phyloP scores from a whole-genome alignment of 2,888 invertebrate genomes.

The Mythimna vitellina region DNA sequence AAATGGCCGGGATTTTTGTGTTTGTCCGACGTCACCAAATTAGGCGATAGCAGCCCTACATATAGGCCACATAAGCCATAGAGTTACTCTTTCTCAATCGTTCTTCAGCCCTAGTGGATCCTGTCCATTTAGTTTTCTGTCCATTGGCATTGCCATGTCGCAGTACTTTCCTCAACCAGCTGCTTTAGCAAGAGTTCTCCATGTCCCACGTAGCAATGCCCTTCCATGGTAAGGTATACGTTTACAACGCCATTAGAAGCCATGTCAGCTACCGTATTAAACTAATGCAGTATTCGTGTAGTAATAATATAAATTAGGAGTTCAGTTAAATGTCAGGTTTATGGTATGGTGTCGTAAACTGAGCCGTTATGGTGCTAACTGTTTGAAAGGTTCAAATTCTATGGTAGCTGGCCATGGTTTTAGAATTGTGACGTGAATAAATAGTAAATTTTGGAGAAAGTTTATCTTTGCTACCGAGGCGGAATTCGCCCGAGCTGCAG shows the following conservation, averaged over 20 bases:
- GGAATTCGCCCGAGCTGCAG: too few relatives aligned
- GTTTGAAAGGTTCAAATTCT: slow-evolving; percentile 25
- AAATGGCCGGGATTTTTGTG: too few relatives aligned
- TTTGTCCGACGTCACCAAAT: too few relatives aligned
- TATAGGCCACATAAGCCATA: too few relatives aligned
- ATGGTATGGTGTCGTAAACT: slow-evolving; percentile 28
- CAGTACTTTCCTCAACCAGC: background rate
- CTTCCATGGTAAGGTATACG: background rate
- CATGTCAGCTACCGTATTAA: slow-evolving; percentile 38
- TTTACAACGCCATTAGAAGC: slow-evolving; percentile 24
- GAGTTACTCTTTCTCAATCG: too few relatives aligned
- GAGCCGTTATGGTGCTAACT: slow-evolving; percentile 41
- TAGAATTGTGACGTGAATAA: background rate
- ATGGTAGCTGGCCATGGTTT: background rate
- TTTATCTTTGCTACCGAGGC: too few relatives aligned
- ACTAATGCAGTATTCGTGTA: slow-evolving; percentile 64
- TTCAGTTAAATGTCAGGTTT: slow-evolving; percentile 37
- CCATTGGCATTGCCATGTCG: too few relatives aligned
- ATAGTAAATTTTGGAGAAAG: too few relatives aligned
- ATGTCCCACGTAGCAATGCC: background rate
- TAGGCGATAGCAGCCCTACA: too few relatives aligned
- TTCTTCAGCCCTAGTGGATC: too few relatives aligned
- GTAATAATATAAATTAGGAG: slow-evolving; percentile 47
- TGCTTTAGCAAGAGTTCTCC: background rate
- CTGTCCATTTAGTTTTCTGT: too few relatives aligned